phyloP scores from a whole-genome alignment of 2,797 vertebrate species.

The Lacerta agilis region DNA sequence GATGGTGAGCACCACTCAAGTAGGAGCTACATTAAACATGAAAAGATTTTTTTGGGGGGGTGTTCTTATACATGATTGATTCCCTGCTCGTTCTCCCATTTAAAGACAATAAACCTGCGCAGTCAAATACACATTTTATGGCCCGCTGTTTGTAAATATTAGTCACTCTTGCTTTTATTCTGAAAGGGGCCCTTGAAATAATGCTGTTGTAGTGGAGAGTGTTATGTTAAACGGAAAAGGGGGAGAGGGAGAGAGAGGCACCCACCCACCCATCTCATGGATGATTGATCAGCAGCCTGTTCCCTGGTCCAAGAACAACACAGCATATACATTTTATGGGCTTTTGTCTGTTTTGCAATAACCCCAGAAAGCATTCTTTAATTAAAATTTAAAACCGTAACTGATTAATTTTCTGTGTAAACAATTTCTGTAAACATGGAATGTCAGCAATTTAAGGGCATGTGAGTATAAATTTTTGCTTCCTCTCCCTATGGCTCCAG shows the following conservation, averaged over 20 bases:
- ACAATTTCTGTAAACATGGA: slow-evolving; percentile 79
- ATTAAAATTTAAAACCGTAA: slow-evolving; percentile 87
- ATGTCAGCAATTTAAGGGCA: slow-evolving; percentile 80
- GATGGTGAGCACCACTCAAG: background rate
- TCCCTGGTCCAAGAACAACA: slow-evolving; percentile 80
- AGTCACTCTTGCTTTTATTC: slow-evolving; percentile 72
- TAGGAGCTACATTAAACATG: background rate
- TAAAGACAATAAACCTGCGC: background rate
- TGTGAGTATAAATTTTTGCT: slow-evolving; percentile 75
- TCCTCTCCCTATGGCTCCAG: slow-evolving; percentile 47
- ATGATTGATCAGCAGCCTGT: slow-evolving; percentile 78
- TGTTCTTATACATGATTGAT: background rate
- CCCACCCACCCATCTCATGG: slow-evolving; percentile 66
- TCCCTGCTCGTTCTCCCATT: background rate
- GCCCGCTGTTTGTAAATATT: slow-evolving; percentile 54
- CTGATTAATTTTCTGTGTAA: slow-evolving; percentile 86
- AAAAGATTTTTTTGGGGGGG: background rate
- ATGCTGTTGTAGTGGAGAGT: slow-evolving; percentile 75
- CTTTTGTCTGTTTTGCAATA: slow-evolving; percentile 83
- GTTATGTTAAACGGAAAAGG: slow-evolving; percentile 72
- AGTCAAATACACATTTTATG: slow-evolving; percentile 8
- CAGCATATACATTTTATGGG: slow-evolving; percentile 81
- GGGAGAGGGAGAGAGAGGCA: slow-evolving; percentile 54
- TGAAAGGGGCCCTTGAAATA: slow-evolving; percentile 68
- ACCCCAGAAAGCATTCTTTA: slow-evolving; percentile 83